A percentile compares a stretch with the other conserved stretches of the same genome.
Conservation (phyloP, 2,888 invertebrate species). For the Hydroisotoma schaefferi region DNA sequence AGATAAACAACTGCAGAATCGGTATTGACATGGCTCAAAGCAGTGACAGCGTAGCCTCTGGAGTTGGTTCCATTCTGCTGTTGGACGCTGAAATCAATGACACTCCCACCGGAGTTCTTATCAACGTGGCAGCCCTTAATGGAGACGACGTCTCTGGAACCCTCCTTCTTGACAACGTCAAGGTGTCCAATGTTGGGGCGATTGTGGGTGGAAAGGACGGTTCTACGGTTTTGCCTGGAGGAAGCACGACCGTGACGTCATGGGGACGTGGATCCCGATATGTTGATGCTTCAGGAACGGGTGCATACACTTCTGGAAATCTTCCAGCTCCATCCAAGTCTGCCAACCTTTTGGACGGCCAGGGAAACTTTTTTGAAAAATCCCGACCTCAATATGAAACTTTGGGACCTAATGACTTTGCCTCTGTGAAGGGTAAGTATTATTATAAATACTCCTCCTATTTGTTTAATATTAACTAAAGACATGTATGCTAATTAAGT, state of each 20-base stretch:
- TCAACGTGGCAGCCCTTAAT: conserved; percentile 13
- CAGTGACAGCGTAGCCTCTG: conserved; percentile 3
- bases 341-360: conserved; percentile 28
- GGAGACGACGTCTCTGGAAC: conserved; percentile 34
- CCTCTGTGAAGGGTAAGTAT: conserved; percentile 33
- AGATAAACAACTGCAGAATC: conserved; percentile 27
- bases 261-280: conserved; percentile 44
- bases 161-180: conserved; percentile 41
- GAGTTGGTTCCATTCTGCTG: conserved; percentile 37
- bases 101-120: conserved; percentile 29
- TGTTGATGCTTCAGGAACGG: conserved; percentile 30
- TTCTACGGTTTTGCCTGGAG: conserved; percentile 5
- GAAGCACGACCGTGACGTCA: conserved; percentile 24
- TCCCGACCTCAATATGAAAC: conserved; percentile 41
- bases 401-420: conserved; percentile 25
- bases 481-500: background rate
- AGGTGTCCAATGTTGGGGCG: conserved; percentile 18
- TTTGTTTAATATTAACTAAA: background rate
- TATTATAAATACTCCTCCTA: background rate
- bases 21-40: conserved; percentile 38
- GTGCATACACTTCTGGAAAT: conserved; percentile 12
- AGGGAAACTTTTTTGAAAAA: conserved; percentile 39
- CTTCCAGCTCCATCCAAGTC: conserved; percentile 30
- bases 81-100: conserved; percentile 36
- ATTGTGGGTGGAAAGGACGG: conserved; percentile 11